Percentiles rank a stretch among this genome's conserved stretches.
Conservation (phyloP, 2,113 vertebrate species). For the Camarhynchus parvulus region DNA sequence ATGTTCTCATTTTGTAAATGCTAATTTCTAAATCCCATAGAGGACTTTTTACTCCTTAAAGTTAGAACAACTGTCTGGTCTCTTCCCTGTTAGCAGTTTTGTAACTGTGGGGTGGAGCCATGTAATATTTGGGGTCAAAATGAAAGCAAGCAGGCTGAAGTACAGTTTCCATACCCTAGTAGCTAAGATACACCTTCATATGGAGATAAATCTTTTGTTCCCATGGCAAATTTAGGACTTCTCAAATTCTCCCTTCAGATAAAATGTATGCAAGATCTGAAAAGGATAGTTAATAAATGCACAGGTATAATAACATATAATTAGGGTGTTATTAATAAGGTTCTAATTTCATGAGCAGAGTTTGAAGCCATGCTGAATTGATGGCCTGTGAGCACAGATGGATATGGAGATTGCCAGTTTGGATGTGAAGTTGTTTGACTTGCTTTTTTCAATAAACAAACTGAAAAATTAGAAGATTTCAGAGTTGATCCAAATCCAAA, state of each 20-base stretch:
- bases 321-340: background rate
- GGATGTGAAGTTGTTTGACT: background rate
- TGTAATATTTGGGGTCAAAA: background rate
- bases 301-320: background rate
- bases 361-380: background rate
- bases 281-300: background rate
- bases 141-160: background rate
- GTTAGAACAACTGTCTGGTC: background rate
- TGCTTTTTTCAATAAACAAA: background rate
- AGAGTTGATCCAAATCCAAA: background rate
- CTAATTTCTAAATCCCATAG: background rate
- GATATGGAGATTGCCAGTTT: background rate
- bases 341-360: background rate
- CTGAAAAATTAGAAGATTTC: background rate
- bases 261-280: background rate
- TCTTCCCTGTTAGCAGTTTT: background rate
- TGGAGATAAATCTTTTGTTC: background rate
- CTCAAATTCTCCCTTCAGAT: background rate
- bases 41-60: background rate
- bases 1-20: background rate
- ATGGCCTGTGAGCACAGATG: background rate
- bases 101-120: background rate
- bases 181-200: background rate
- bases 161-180: background rate
- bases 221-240: background rate